Percentiles rank a stretch among this genome's conserved stretches.
These are phyloP conservation scores for Rhynchophorus ferrugineus DNA, from an alignment of 1,140 invertebrate genomes.

Conservation along the genomic window DNA sequence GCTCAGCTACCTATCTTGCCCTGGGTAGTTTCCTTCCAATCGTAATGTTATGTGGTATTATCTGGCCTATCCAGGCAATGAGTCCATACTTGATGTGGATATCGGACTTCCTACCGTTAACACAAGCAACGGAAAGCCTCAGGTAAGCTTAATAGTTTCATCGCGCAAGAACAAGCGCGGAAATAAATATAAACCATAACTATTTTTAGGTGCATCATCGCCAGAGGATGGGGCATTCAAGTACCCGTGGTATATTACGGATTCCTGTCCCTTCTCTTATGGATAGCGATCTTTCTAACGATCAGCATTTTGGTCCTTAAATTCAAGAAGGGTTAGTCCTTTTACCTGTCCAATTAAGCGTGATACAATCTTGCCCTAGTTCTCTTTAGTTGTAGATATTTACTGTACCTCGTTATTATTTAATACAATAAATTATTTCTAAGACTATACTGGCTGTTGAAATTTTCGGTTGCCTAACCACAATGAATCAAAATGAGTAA, in stretches of 20 bases:
- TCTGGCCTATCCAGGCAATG: constrained; percentile 82
- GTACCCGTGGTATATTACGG: constrained; percentile 76
- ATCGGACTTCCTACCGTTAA: constrained; percentile 76
- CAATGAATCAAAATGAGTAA: too few relatives aligned
- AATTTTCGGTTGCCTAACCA: too few relatives aligned
- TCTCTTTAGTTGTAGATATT: neutral
- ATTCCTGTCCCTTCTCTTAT: constrained; percentile 73
- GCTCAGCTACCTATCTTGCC: constrained; percentile 85
- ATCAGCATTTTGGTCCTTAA: constrained; percentile 71
- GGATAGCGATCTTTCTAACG: constrained; percentile 77
- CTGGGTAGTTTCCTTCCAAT: constrained; percentile 91
- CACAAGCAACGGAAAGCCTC: constrained; percentile 87
- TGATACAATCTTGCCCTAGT: neutral
- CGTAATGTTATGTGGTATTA: constrained; percentile 79
- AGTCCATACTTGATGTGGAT: constrained; percentile 68
- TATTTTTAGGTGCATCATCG: constrained; percentile 57
- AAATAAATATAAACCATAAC: neutral
- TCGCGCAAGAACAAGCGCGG: too few relatives aligned
- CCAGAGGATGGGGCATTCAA: constrained; percentile 75
- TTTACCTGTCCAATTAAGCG: neutral
- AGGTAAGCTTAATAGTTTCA: too few relatives aligned
- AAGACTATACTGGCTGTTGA: too few relatives aligned
- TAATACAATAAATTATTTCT: too few relatives aligned
- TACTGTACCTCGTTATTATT: too few relatives aligned
- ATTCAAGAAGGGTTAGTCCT: constrained; percentile 62